These are phyloP conservation scores for Myotis daubentonii DNA, from an alignment of 2,797 vertebrate genomes.

Conservation along the genomic window DNA sequence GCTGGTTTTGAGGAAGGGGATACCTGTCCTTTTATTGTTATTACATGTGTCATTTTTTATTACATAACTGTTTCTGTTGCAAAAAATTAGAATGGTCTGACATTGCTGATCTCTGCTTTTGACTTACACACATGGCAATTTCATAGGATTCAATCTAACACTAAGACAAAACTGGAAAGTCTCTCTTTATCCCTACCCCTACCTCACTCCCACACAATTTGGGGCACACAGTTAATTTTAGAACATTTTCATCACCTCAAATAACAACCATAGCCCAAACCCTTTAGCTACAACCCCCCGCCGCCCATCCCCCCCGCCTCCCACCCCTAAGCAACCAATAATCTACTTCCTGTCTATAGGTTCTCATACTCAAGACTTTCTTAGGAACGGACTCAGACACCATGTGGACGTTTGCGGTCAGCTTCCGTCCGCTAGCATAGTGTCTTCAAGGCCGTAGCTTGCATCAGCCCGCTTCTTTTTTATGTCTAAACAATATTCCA, in stretches of 20 bases:
- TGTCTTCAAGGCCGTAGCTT: background rate
- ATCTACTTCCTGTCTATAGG: background rate
- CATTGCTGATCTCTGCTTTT: background rate
- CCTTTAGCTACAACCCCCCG: background rate
- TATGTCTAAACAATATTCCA: background rate
- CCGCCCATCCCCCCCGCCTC: too few species aligned
- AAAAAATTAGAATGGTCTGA: background rate
- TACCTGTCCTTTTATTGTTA: background rate
- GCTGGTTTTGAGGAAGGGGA: background rate
- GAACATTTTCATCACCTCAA: background rate
- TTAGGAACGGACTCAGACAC: background rate
- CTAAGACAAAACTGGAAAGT: background rate
- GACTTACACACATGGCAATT: background rate
- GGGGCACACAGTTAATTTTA: background rate
- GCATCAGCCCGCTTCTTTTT: background rate
- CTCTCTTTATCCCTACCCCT: background rate
- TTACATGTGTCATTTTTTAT: background rate
- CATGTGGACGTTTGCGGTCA: background rate
- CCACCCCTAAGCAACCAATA: background rate
- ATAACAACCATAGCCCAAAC: background rate
- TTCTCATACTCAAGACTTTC: background rate
- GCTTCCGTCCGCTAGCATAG: background rate
- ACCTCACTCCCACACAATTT: background rate
- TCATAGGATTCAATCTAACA: background rate
- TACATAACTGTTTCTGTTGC: background rate